A percentile compares a stretch with the other conserved stretches of the same genome.
Conservation (phyloP, 2,797 vertebrate genomes). For the Nannoperca australis region DNA sequence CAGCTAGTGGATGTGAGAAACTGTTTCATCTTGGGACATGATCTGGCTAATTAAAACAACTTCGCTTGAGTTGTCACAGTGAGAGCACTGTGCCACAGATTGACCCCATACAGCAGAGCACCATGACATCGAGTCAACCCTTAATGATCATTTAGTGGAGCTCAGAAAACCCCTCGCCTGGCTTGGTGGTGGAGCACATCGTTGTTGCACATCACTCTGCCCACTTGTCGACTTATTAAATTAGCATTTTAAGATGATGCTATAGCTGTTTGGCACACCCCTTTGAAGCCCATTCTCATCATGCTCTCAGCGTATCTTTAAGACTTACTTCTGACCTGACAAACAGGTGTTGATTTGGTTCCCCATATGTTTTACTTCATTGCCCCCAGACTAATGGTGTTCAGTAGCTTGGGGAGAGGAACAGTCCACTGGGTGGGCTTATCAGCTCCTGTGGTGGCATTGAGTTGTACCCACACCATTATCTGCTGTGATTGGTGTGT, state of each 20-base stretch:
- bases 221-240: not conserved
- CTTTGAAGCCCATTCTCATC: constrained; percentile 2
- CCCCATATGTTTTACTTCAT: constrained; percentile 74
- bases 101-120: constrained; percentile 53
- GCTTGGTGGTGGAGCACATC: constrained; percentile 14
- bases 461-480: constrained; percentile 79
- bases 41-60: constrained; percentile 77
- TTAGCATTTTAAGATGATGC: not conserved
- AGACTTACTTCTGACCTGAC: not conserved
- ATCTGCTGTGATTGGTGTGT: constrained; percentile 79
- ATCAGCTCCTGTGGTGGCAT: constrained; percentile 78
- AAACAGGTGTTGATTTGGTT: constrained; percentile 49
- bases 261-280: not conserved
- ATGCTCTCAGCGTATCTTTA: not conserved
- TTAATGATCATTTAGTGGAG: constrained; percentile 62
- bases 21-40: constrained; percentile 45
- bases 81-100: constrained; percentile 53
- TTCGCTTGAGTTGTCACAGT: constrained; percentile 66
- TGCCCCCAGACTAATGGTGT: constrained; percentile 73
- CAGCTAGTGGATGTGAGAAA: constrained; percentile 16
- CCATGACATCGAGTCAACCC: constrained; percentile 29
- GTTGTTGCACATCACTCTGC: not conserved
- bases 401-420: constrained; percentile 52
- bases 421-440: constrained; percentile 79
- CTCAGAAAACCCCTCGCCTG: not conserved